These are phyloP conservation scores for Hedya salicella DNA, from an alignment of 2,888 invertebrate species.

Conservation along the genomic window DNA sequence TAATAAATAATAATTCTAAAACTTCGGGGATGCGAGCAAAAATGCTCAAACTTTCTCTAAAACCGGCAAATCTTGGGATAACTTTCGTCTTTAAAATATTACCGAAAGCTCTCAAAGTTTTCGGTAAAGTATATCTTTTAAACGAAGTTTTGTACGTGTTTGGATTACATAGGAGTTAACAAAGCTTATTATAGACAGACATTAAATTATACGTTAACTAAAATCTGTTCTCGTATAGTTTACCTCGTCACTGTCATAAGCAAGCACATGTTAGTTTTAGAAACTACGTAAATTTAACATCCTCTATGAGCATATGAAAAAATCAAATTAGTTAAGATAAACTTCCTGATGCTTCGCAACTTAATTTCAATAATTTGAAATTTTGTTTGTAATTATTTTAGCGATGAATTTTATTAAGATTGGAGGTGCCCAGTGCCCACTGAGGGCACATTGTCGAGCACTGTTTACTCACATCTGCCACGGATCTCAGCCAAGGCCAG, in stretches of 20 bases:
- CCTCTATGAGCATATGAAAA: too few species aligned
- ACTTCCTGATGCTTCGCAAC: too few species aligned
- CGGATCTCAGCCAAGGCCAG: too few species aligned
- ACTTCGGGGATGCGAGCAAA: conserved; percentile 6
- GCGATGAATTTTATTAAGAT: too few species aligned
- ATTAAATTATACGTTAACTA: neutral
- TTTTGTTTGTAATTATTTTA: too few species aligned
- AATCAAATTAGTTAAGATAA: too few species aligned
- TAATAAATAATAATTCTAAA: conserved; percentile 2
- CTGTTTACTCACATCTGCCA: too few species aligned
- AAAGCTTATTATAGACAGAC: neutral
- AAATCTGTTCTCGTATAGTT: neutral
- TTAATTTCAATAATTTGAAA: too few species aligned
- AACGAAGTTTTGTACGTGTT: conserved; percentile 20
- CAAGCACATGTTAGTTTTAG: too few species aligned
- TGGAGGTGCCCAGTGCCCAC: too few species aligned
- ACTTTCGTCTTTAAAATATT: conserved; percentile 28
- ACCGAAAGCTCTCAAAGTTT: conserved; percentile 18
- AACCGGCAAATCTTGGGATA: conserved; percentile 3
- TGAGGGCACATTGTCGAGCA: too few species aligned
- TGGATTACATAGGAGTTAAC: conserved; percentile 11
- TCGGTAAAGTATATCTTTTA: conserved; percentile 2
- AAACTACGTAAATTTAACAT: too few species aligned
- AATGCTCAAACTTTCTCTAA: conserved; percentile 19
- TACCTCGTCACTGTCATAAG: neutral